A percentile compares a stretch with the other conserved stretches of the same genome.
phyloP scores from a whole-genome alignment of 23 tunicate species.

The Botrylloides violaceus region DNA sequence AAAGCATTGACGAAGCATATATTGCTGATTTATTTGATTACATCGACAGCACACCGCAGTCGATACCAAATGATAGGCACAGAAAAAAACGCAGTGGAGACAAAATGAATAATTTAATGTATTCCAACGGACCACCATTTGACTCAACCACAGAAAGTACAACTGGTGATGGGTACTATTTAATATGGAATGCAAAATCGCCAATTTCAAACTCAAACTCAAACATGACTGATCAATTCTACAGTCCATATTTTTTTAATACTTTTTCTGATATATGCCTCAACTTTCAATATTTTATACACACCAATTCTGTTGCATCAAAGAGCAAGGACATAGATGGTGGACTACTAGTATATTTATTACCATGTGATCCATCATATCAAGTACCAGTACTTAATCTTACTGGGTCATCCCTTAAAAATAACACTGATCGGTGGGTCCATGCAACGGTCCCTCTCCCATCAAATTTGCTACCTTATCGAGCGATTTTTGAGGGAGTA shows the following conservation, averaged over 20 bases:
- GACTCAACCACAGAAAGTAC: conserved; percentile 18
- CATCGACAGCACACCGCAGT: background rate
- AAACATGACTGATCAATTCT: conserved; percentile 1
- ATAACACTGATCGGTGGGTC: conserved; percentile 32
- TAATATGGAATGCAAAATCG: conserved; percentile 3
- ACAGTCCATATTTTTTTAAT: conserved; percentile 59
- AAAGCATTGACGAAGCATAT: background rate
- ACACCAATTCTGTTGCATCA: conserved; percentile 5
- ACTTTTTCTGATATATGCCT: conserved; percentile 40
- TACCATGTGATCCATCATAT: conserved; percentile 75
- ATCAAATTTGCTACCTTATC: conserved; percentile 61
- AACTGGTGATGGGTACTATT: conserved; percentile 19
- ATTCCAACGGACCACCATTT: conserved; percentile 14
- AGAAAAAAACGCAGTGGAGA: background rate
- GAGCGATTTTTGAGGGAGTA: conserved; percentile 54
- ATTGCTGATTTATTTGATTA: background rate
- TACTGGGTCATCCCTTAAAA: conserved; percentile 9
- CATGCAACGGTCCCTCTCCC: conserved; percentile 61
- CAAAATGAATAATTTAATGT: background rate
- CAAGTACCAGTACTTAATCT: conserved; percentile 56
- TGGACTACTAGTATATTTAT: conserved; percentile 57
- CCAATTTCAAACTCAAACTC: background rate
- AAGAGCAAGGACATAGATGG: background rate
- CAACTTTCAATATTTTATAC: conserved; percentile 64
- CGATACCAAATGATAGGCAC: background rate